Evolutionary conservation across 2,797 vertebrate genomes (phyloP), one percentile per base, ranked within the genome.

Genomic region (Heteromormyrus szaboi): DNA sequence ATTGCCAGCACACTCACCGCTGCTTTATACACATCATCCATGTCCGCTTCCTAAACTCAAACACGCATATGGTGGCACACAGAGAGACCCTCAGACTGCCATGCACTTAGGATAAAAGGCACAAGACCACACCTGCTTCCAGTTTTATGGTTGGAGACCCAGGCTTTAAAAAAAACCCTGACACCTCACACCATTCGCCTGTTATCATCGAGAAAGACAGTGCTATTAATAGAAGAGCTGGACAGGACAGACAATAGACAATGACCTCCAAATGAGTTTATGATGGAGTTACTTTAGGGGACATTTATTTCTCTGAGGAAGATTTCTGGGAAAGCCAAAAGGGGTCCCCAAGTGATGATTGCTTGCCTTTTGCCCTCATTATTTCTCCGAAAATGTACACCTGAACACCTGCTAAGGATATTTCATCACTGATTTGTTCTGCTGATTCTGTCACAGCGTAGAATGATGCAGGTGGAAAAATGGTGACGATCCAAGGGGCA

Each of bases 1-100:
- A n/a, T 46, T 41, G 76, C n/a, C 41, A 81, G 76, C 25, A 33
- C 48, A 96, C 96, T 96, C 92, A 97, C 96, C 92, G 96, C 96
- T 93, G 96, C 96, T 94, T 97, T 97, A 91, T 97, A 97, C 17
- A 97, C 96, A 90, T 97, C 96, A 96, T 97, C 96, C 96, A 97
- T 97, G 93, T 90, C 92, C 95, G 91, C 92, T 53, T 92, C 29
- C 91, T 89, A 59, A 88, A 86, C 91, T 90, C 83, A 86, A 85
- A 88, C 91, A 89, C 91, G 89, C 68, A 89, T 51, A 33, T 12
- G 29, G 65, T 90, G 87, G 89, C 89, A 89, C 89, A 89, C 88
- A 88, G 89, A 90, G 89, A 90, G n/a, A 90, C 89, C 44, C 87
- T 89, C 88, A 81, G 56, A 88, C 83, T 86, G 87, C 89, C 65